phyloP scores from a whole-genome alignment of 1,140 invertebrate species.

The Drosophila arizonae region DNA sequence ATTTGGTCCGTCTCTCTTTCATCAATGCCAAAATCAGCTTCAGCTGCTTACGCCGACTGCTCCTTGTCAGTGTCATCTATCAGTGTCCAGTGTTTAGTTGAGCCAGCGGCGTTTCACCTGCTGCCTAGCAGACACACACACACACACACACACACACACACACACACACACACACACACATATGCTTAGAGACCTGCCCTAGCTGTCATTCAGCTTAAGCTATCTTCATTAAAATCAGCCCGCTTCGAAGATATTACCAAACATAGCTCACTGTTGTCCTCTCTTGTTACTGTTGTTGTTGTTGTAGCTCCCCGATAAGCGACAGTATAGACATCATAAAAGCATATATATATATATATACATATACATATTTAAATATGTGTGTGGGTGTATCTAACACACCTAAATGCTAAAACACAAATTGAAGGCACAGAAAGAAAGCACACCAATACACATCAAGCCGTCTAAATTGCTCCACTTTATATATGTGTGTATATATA shows the following conservation, averaged over 20 bases:
- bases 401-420: slow-evolving; percentile 62
- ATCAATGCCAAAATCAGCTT: slow-evolving; percentile 13
- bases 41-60: slow-evolving; percentile 12
- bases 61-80: slow-evolving; percentile 48
- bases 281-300: slow-evolving; percentile 2
- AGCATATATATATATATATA: slow-evolving; percentile 42
- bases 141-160: background rate
- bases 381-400: slow-evolving; percentile 31
- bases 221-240: slow-evolving; percentile 52
- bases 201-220: slow-evolving; percentile 51
- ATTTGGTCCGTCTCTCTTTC: slow-evolving; percentile 4
- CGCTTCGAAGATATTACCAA: slow-evolving; percentile 43
- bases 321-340: slow-evolving; percentile 75
- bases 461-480: slow-evolving; percentile 75
- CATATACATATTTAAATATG: slow-evolving; percentile 9
- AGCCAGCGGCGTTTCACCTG: slow-evolving; percentile 30
- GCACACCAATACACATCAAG: slow-evolving; percentile 54
- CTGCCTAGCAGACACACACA: slow-evolving; percentile 20
- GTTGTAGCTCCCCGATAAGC: slow-evolving; percentile 50
- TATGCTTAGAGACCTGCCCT: slow-evolving; percentile 27
- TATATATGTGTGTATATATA: slow-evolving; percentile 32
- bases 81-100: slow-evolving; percentile 43
- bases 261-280: slow-evolving; percentile 42
- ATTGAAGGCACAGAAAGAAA: slow-evolving; percentile 44
- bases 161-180: background rate